These are phyloP conservation scores for Pseudococcus longispinus DNA, from an alignment of 2,888 invertebrate genomes.

Conservation along the genomic window DNA sequence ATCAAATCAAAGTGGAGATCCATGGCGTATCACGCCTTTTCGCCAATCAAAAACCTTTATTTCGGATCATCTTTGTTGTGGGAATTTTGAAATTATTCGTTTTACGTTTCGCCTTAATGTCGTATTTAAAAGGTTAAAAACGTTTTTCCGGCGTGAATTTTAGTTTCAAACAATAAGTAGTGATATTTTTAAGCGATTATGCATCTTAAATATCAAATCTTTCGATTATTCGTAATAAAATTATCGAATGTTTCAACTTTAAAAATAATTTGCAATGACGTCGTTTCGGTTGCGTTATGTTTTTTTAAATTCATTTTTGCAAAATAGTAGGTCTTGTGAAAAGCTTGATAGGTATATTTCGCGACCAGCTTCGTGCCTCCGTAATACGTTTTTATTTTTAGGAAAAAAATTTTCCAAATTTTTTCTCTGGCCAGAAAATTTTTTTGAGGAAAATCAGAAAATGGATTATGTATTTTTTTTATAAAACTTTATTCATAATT, in stretches of 20 bases:
- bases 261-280: too few species aligned
- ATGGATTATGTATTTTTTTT: too few species aligned
- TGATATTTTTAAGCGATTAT: not conserved
- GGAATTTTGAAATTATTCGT: not conserved
- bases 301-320: not conserved
- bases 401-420: too few species aligned
- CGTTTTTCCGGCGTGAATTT: not conserved
- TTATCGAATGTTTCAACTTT: not conserved
- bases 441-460: too few species aligned
- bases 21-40: constrained; percentile 51
- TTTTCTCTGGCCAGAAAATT: too few species aligned
- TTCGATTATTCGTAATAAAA: not conserved
- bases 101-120: not conserved
- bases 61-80: not conserved
- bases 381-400: too few species aligned
- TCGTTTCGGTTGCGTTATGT: not conserved
- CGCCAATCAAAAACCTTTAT: constrained; percentile 34
- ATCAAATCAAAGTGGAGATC: not conserved
- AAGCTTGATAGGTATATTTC: not conserved
- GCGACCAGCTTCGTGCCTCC: not conserved
- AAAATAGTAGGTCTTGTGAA: not conserved
- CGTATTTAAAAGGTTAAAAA: not conserved
- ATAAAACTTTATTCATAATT: too few species aligned
- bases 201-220: not conserved
- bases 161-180: not conserved